phyloP scores from a whole-genome alignment of 2,113 vertebrate genomes.

The Tetrao urogallus region DNA sequence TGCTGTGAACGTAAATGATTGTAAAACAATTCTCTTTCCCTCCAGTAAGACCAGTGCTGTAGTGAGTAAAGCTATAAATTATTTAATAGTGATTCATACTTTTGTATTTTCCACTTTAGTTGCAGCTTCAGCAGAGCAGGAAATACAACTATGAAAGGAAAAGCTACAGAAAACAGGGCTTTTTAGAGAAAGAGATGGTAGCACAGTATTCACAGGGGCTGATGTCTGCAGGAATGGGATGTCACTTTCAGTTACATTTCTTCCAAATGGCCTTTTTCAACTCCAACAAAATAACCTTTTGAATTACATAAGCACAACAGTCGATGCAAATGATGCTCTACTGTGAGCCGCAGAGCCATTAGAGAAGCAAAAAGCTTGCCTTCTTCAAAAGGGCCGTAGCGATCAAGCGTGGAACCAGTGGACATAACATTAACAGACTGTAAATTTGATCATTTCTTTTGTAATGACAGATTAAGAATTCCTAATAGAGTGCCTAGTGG shows the following conservation, averaged over 20 bases:
- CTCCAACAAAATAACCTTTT: conserved; percentile 45
- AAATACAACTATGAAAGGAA: not conserved
- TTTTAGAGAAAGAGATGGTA: not conserved
- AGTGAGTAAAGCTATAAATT: conserved; percentile 22
- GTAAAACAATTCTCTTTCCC: conserved; percentile 3
- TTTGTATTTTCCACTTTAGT: not conserved
- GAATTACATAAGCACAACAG: conserved; percentile 53
- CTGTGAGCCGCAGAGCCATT: conserved; percentile 54
- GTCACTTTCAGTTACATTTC: conserved; percentile 38
- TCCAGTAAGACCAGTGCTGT: conserved; percentile 6
- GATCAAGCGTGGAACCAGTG: conserved; percentile 15
- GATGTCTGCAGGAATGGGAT: not conserved
- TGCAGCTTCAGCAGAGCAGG: not conserved
- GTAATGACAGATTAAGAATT: conserved; percentile 47
- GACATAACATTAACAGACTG: conserved; percentile 17
- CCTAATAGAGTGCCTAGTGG: conserved; percentile 1
- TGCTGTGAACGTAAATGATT: not conserved
- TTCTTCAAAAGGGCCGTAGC: not conserved
- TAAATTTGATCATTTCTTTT: conserved; percentile 38
- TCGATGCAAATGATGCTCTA: conserved; percentile 41
- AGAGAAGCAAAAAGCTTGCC: conserved; percentile 55
- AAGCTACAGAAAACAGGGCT: not conserved
- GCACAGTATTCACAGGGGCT: not conserved
- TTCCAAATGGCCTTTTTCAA: conserved; percentile 3
- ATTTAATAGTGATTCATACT: conserved; percentile 34